Evolutionary conservation across 1,140 invertebrate genomes (phyloP), one percentile per base, ranked within the genome.

Genomic region (Yoshiicerus persimilis): DNA sequence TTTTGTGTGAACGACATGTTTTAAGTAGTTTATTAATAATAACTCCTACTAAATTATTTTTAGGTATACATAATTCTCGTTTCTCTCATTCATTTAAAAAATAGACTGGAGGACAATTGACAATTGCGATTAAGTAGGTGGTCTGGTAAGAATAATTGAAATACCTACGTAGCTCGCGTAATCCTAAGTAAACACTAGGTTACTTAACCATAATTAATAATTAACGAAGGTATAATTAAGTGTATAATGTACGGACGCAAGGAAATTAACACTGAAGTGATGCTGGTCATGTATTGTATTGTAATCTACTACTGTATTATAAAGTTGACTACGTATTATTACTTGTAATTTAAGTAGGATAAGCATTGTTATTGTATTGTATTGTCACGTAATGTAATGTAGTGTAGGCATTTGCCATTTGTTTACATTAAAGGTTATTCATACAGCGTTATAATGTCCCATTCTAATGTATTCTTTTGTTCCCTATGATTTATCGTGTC

Each of bases 361-460:
- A 56, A 56, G 47, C 47, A 70, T 70, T 70, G 66, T 70, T 70
- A 70, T 70, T 70, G 62, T 27, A 64, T 41, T 41, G 47, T 56
- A 70, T 70, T 25, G 66, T 30, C 66, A 70, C 30, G 25, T 70
- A 30, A 27, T 70, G 66, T 70, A 70, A 70, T 70, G 25, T 70
- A 30, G 30, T 70, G 27, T 70, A 70, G 66, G 66, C 66, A 70
- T 70, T 80, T 80, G 75, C 75, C 75, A 80, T 80, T 80, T 80
- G 75, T 80, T 80, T 80, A 80, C 75, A 80, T 80, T 80, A 80
- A 80, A 80, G 75, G 75, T 80, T 80, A 80, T 80, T 80, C 75
- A 80, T 70, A 70, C 75, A 38, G 75, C 23, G 75, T 70, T 70
- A 70, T 70, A 27, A 70, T 70, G 66, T 30, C 66, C 66, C 30